These are phyloP conservation scores for Campylomormyrus numenius DNA, from an alignment of 2,113 vertebrate species.

Conservation along the genomic window DNA sequence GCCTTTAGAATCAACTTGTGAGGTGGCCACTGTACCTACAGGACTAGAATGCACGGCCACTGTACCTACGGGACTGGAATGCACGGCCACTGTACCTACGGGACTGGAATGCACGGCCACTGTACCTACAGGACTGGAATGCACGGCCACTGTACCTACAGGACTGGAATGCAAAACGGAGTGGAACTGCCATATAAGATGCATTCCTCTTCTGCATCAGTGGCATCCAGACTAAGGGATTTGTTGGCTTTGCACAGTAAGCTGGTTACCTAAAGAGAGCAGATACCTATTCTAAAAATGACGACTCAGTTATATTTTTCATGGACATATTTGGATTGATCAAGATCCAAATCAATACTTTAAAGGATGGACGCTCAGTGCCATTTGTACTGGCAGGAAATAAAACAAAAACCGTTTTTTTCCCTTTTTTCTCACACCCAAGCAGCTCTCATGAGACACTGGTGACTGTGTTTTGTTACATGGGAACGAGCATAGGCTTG, in stretches of 20 bases:
- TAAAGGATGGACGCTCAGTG: neutral
- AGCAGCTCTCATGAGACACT: neutral
- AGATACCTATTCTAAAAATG: neutral
- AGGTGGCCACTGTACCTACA: neutral
- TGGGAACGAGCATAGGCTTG: neutral
- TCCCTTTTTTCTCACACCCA: neutral
- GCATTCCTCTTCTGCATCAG: neutral
- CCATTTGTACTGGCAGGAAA: neutral
- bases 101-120: neutral
- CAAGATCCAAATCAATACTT: neutral
- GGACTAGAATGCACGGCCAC: neutral
- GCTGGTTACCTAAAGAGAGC: neutral
- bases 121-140: neutral
- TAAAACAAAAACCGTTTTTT: neutral
- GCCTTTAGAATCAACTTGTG: neutral
- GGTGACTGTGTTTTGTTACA: neutral
- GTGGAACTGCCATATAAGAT: neutral
- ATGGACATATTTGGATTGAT: neutral
- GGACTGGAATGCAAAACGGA: neutral
- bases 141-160: neutral
- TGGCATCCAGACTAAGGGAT: neutral
- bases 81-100: no score
- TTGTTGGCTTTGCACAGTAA: neutral
- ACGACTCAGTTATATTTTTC: neutral
- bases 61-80: neutral